A percentile compares a stretch with the other conserved stretches of the same genome.
phyloP scores from a whole-genome alignment of 2,888 invertebrate species.

The Therioaphis trifolii region DNA sequence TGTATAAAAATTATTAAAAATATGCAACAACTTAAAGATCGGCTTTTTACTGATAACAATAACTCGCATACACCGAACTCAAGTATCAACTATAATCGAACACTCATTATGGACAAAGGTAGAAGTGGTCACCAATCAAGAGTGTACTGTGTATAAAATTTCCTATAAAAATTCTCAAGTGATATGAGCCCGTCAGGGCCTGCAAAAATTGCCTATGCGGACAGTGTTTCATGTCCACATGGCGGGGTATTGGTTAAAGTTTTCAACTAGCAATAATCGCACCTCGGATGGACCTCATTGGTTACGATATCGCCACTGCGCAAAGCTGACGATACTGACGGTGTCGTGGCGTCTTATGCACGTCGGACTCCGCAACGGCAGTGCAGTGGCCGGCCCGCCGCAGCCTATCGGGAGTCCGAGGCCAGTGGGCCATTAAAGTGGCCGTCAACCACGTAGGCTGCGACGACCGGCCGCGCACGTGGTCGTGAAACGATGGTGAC shows the following conservation, averaged over 20 bases:
- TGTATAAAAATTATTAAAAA: no score
- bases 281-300: conserved; percentile 70
- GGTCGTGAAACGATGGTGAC: neutral
- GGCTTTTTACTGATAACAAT: no score
- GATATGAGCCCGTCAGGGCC: conserved; percentile 69
- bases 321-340: conserved; percentile 75
- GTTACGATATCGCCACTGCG: conserved; percentile 77
- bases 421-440: no score
- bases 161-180: no score
- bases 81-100: no score
- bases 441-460: neutral
- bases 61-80: no score
- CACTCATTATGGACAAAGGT: no score
- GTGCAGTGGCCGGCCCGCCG: neutral
- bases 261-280: conserved; percentile 90
- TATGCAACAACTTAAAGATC: no score
- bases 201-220: conserved; percentile 88
- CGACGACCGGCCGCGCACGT: neutral
- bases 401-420: neutral
- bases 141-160: no score
- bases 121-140: no score
- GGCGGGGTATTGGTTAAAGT: conserved; percentile 94
- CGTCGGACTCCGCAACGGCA: fast-evolving
- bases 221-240: conserved; percentile 87
- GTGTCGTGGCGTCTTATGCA: neutral